phyloP scores from a whole-genome alignment of 2,888 invertebrate species.

The Melipona bicolor region DNA sequence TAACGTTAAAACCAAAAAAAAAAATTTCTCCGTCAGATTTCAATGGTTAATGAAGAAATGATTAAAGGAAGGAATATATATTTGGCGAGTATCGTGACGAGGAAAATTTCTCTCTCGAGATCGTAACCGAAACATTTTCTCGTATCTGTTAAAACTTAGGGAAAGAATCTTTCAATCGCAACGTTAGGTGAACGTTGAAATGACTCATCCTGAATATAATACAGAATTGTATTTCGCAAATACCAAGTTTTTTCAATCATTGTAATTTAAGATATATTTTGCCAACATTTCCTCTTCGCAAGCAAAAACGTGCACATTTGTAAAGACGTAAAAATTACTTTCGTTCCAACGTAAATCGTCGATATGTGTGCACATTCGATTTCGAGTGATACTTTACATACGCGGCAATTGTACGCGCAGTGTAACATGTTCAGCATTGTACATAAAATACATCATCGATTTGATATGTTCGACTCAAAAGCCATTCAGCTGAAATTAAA shows the following conservation, averaged over 20 bases:
- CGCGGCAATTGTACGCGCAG: conserved; percentile 32
- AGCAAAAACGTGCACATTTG: not conserved
- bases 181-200: not conserved
- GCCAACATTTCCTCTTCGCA: not conserved
- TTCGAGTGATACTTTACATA: conserved; percentile 6
- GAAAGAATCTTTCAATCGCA: not conserved
- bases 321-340: not conserved
- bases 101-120: not conserved
- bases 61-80: not conserved
- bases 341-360: not conserved
- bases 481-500: conserved; percentile 31
- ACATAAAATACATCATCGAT: conserved; percentile 65
- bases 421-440: conserved; percentile 66
- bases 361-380: conserved; percentile 5
- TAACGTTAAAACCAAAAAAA: not conserved
- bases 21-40: not conserved
- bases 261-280: not conserved
- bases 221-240: not conserved
- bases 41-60: not conserved
- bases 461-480: conserved; percentile 43
- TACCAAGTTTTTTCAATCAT: not conserved
- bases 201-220: not conserved
- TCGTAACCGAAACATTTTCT: not conserved
- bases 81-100: not conserved
- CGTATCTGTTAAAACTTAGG: not conserved